Base-by-base conservation (phyloP, 2,888 invertebrate genomes). In the Entomobrya proxima region DNA sequence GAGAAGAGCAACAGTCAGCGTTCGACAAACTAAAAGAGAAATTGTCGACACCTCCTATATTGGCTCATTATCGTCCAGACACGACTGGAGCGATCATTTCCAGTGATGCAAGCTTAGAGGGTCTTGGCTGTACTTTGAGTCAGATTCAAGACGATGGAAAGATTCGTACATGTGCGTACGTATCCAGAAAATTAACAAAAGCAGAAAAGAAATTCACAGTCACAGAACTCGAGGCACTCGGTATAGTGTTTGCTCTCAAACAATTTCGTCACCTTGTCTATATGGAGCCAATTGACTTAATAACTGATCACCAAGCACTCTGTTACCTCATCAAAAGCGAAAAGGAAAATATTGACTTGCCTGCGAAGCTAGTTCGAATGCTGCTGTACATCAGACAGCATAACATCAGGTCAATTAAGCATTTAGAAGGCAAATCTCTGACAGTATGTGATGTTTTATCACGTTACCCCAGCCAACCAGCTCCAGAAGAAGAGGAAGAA, bases 301-400 rank as follows among this genome's bases (percentile, higher is more conserved):
- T n/a, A 7, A 78, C 78, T 2, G 78, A 78, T 32, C 78, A 78
- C 24, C 13, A 18, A 7, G 27, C 64, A 9, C 64, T 78, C 9
- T 15, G 15, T 2, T 27, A n/a, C 21, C 3, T 78, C 13, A 44
- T 61, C 21, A 44, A 13, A 32, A 47, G 27, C 6, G 24, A 78
- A 18, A 40, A 30, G 9, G 44, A 40, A 15, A 30, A 64, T 21
- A n/a, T 35, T 1, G 55, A 50, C 18, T 13, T 78, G 6, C 78
- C 78, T 1, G 6, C 40, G n/a, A 61, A 64, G 18, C 18, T 78
- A 21, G 18, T 64, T 2, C 2, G 78, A 18, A 61, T 78, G 64
- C 58, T 61, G 0, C 64, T 78, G 6, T 44, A 18, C 40, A n/a
- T 78, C 27, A 5, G 40, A 64, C n/a, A 44, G 32, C 64, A 32